Conservation (phyloP, 2,113 vertebrate genomes). For the Martes martes region DNA sequence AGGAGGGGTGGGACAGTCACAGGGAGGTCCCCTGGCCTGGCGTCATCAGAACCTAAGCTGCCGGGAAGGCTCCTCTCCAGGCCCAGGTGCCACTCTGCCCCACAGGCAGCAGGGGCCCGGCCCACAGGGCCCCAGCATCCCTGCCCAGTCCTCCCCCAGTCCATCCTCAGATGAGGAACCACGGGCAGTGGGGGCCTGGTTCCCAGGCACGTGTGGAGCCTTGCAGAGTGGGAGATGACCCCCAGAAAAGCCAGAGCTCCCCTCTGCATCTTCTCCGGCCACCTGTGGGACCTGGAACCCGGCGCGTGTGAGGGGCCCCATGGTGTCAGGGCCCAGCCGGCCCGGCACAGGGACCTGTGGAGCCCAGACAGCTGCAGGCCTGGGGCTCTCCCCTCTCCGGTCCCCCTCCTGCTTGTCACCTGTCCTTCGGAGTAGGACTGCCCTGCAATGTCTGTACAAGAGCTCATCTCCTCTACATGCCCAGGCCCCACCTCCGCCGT, state of each 20-base stretch:
- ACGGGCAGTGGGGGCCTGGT: too few relatives aligned
- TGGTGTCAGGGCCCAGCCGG: neutral
- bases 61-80: neutral
- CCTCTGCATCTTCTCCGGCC: fast-evolving
- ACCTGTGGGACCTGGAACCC: fast-evolving
- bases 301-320: fast-evolving
- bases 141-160: neutral
- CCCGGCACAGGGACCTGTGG: neutral
- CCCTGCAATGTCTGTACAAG: neutral
- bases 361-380: neutral
- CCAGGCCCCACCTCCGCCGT: neutral
- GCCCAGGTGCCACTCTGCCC: neutral
- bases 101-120: fast-evolving
- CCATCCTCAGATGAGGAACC: fast-evolving
- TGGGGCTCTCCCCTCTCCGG: neutral
- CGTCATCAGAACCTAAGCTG: fast-evolving
- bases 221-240: neutral
- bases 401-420: fast-evolving
- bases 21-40: fast-evolving
- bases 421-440: fast-evolving
- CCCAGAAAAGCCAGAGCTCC: neutral
- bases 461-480: neutral
- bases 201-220: fast-evolving
- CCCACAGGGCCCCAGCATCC: neutral
- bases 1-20: fast-evolving